Evolutionary conservation across 2,797 vertebrate species (phyloP).

Genomic region (Tapera naevia): DNA sequence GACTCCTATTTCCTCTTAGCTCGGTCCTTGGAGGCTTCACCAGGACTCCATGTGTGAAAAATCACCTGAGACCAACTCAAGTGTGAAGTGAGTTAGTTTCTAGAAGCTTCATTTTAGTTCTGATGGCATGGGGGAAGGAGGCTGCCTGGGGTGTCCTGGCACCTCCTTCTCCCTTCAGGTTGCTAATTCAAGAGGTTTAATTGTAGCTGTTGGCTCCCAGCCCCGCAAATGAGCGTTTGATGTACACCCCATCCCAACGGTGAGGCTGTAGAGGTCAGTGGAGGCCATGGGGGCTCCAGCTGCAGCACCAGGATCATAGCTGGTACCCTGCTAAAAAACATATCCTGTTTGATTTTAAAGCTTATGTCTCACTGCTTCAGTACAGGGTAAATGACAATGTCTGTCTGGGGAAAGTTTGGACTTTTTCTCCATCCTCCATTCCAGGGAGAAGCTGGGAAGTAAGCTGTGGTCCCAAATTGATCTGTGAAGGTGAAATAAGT

Average conservation of each 20-base stretch:
- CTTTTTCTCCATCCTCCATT: background rate
- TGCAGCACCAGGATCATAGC: background rate
- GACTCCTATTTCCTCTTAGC: background rate
- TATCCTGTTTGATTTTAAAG: background rate
- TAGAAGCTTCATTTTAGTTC: background rate
- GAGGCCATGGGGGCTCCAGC: background rate
- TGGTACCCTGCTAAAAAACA: background rate
- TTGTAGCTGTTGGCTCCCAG: background rate
- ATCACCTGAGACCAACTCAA: background rate
- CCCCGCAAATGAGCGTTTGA: background rate
- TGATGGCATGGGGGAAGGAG: background rate
- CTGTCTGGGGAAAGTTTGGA: background rate
- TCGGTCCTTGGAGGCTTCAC: background rate
- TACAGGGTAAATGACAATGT: background rate
- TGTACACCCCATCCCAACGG: background rate
- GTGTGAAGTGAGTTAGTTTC: background rate
- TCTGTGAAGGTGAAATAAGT: background rate
- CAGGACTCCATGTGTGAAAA: background rate
- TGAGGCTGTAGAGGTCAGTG: background rate
- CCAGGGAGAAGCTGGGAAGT: background rate
- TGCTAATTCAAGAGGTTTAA: background rate
- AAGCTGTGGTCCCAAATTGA: background rate
- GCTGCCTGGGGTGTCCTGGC: background rate
- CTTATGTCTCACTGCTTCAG: rapidly evolving
- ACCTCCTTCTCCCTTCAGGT: background rate